Conservation (phyloP, 2,113 vertebrate genomes). For the Sinocyclocheilus rhinocerous region DNA sequence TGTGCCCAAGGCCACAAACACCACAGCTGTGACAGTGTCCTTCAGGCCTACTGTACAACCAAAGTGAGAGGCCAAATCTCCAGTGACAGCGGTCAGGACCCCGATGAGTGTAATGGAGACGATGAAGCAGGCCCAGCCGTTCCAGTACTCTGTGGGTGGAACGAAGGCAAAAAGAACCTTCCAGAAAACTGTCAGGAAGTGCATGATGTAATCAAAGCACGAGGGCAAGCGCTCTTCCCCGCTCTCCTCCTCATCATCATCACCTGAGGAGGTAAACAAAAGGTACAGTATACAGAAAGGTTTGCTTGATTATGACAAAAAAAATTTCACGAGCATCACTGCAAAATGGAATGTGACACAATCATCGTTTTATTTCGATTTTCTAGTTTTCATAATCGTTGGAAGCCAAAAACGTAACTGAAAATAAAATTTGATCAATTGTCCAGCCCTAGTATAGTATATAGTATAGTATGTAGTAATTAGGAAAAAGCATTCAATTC, state of each 20-base stretch:
- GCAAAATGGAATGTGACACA: too few species aligned
- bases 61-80: slow-evolving; percentile 83
- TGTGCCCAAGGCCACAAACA: slow-evolving; percentile 84
- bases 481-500: too few species aligned
- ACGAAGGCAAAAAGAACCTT: slow-evolving; percentile 87
- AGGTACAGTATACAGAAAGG: not conserved
- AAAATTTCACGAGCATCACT: not conserved
- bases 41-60: slow-evolving; percentile 85
- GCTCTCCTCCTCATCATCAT: slow-evolving; percentile 83
- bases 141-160: slow-evolving; percentile 85
- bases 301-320: not conserved
- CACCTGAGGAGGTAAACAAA: slow-evolving; percentile 67
- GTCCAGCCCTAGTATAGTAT: too few species aligned
- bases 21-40: slow-evolving; percentile 83
- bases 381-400: not conserved
- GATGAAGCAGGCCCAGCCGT: slow-evolving; percentile 85
- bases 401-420: not conserved
- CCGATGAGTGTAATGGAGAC: slow-evolving; percentile 84
- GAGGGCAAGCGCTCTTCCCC: slow-evolving; percentile 82
- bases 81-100: slow-evolving; percentile 80
- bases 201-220: slow-evolving; percentile 88
- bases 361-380: too few species aligned
- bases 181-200: slow-evolving; percentile 88
- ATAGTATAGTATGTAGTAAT: too few species aligned
- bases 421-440: not conserved